phyloP scores from a whole-genome alignment of 2,888 invertebrate genomes.

The Branchellion lobata region DNA sequence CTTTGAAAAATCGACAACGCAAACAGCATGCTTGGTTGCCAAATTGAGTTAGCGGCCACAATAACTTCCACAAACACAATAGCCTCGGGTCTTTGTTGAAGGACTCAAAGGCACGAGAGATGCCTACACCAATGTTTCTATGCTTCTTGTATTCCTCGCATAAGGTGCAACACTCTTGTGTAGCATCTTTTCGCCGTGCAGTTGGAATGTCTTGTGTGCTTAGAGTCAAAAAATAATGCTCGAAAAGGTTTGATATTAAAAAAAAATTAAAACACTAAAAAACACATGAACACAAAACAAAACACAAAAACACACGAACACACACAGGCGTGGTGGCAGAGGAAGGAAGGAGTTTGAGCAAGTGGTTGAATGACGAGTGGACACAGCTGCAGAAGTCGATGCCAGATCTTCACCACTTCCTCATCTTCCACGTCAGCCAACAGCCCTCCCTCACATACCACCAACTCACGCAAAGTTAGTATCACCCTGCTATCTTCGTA shows the following conservation, averaged over 20 bases:
- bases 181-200: too few relatives aligned
- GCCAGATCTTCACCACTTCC: not conserved
- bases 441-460: not conserved
- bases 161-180: not conserved
- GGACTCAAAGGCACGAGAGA: not conserved
- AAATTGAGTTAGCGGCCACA: not conserved
- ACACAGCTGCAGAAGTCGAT: not conserved
- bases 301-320: too few relatives aligned
- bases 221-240: too few relatives aligned
- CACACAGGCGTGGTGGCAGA: not conserved
- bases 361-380: conserved; percentile 12
- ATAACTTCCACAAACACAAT: conserved; percentile 4
- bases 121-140: not conserved
- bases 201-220: too few relatives aligned
- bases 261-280: not conserved
- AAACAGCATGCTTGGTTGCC: not conserved
- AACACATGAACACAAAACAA: not conserved
- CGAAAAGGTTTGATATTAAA: too few relatives aligned
- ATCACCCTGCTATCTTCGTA: not conserved
- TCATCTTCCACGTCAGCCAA: not conserved
- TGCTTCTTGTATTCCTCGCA: not conserved
- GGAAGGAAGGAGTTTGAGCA: not conserved
- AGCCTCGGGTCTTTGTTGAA: not conserved
- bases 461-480: not conserved
- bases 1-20: not conserved